A percentile compares a stretch with the other conserved stretches of the same genome.
Evolutionary conservation across 2,113 vertebrate species (phyloP).

Genomic region (Dasyornis broadbenti): DNA sequence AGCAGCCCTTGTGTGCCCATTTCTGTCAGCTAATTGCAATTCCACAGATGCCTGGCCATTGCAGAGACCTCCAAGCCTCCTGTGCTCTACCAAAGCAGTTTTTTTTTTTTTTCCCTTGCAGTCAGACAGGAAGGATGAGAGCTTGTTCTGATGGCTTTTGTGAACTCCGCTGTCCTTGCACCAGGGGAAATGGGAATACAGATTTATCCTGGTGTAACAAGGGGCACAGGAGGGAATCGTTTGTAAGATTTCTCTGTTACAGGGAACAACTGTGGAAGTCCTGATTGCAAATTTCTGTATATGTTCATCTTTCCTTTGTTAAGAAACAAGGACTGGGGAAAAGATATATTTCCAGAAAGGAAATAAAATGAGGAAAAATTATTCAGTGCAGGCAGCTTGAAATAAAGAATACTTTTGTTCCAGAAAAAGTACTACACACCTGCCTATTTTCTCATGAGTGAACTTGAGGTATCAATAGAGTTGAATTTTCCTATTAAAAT

Average conservation of each 20-base stretch:
- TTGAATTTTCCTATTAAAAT: not conserved
- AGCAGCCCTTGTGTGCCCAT: not conserved
- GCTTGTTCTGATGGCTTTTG: not conserved
- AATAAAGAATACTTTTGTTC: not conserved
- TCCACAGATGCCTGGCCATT: not conserved
- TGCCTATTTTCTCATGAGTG: not conserved
- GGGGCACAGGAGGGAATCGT: not conserved
- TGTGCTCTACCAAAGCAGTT: not conserved
- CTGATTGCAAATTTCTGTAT: not conserved
- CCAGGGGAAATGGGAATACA: not conserved
- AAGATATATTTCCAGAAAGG: not conserved
- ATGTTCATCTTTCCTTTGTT: not conserved
- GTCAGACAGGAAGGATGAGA: not conserved
- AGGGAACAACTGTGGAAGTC: not conserved
- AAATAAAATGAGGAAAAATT: not conserved
- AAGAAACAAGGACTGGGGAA: not conserved
- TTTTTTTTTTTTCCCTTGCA: not conserved
- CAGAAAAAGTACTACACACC: not conserved
- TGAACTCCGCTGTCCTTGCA: not conserved
- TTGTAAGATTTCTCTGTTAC: not conserved
- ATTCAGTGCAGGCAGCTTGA: not conserved
- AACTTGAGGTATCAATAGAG: not conserved
- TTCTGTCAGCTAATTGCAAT: not conserved
- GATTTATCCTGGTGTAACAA: not conserved
- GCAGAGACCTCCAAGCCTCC: not conserved